phyloP scores from a whole-genome alignment of 1,140 invertebrate species.

The Homalodisca vitripennis region DNA sequence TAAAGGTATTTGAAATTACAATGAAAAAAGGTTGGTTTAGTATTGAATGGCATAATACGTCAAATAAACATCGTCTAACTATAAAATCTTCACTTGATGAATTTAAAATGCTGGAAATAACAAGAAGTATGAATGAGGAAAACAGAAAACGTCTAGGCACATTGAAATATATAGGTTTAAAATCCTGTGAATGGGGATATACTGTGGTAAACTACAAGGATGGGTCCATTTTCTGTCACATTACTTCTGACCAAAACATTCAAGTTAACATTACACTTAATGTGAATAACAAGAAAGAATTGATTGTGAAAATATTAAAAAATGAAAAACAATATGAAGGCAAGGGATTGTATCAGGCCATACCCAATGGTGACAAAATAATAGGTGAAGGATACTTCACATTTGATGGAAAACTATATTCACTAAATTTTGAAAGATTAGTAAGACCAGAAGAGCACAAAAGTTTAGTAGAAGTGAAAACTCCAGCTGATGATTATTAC shows the following conservation, averaged over 20 bases:
- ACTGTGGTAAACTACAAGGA: too few species aligned
- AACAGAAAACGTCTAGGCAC: too few species aligned
- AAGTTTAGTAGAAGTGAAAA: neutral
- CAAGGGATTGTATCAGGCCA: neutral
- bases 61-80: too few species aligned
- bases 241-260: neutral
- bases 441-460: neutral
- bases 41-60: too few species aligned
- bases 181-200: too few species aligned
- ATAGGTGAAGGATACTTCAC: neutral
- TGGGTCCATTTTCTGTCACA: neutral
- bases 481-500: slow-evolving; percentile 10
- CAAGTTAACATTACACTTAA: neutral
- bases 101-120: too few species aligned
- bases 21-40: too few species aligned
- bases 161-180: too few species aligned
- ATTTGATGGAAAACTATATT: neutral
- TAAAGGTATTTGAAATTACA: too few species aligned
- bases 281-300: neutral
- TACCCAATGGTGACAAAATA: neutral
- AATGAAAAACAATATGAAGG: neutral
- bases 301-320: neutral
- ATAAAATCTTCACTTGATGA: too few species aligned
- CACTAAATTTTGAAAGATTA: neutral
- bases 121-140: too few species aligned